Evolutionary conservation across 2,797 vertebrate genomes (phyloP), one percentile per base, ranked within the genome.

Genomic region (Falco cherrug): DNA sequence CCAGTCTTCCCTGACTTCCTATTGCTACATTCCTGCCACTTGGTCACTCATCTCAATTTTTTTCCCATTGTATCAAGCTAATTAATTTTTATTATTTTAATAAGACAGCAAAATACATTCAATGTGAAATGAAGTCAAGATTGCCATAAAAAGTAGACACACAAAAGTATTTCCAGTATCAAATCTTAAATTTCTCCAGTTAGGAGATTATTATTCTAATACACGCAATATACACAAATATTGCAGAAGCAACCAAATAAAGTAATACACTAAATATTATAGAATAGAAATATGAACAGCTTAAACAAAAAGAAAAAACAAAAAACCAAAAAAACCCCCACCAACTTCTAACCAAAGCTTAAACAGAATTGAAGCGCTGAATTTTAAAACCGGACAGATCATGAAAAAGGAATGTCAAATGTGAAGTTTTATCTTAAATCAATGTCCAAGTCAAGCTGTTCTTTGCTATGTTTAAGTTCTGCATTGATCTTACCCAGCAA

Each of bases 371-470:
- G 93, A 97, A 96, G 76, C 64, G 37, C 35, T 87, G 80, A 92
- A 90, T 89, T 96, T 91, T 94, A 94, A 95, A 97, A 83, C 43
- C 50, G 87, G 50, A 63, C 11, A 87, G 60, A 96, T 96, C 73
- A 87, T 78, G 83, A 88, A 87, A 93, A 70, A 95, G 12, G 83
- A 95, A 93, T 87, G 93, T 84, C 69, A 95, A 94, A 96, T 88
- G 73, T n/a, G 65, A 95, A 95, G 45, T n/a, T 43, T 88, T 83
- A 81, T 92, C 63, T 94, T 90, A 96, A 94, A 95, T 97, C 93
- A 89, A 94, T 92, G 90, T 78, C 71, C 45, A 78, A 68, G 67
- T 87, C 90, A 90, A 56, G 74, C 16, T 96, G 93, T 96, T 95
- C 86, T 94, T 95, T 87, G 50, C 71, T 92, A 37, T 90, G 91